These are phyloP conservation scores for Willisornis vidua DNA, from an alignment of 2,113 vertebrate species.

Conservation along the genomic window DNA sequence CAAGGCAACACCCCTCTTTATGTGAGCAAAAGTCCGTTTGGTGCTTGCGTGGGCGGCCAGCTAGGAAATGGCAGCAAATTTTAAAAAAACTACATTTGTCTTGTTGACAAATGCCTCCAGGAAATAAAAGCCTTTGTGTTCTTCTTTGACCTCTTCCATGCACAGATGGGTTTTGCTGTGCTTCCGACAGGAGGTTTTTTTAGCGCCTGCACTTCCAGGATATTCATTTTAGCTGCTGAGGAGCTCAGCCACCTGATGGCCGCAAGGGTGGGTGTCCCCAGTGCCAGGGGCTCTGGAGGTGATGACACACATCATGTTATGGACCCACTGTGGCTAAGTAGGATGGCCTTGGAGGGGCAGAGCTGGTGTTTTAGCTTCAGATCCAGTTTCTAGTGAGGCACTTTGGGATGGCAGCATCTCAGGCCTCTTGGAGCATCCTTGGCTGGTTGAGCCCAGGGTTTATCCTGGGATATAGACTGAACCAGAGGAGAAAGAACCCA, in stretches of 20 bases:
- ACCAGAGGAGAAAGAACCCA: background rate
- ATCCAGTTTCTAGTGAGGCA: background rate
- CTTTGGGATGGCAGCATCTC: background rate
- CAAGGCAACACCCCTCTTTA: background rate
- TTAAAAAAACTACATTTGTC: background rate
- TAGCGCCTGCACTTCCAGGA: background rate
- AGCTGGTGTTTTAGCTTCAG: background rate
- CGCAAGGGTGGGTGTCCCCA: background rate
- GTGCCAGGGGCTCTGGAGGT: background rate
- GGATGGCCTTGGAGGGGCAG: background rate
- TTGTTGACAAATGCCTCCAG: slow-evolving; percentile 30
- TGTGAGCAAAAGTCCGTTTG: background rate
- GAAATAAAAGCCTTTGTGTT: slow-evolving; percentile 49
- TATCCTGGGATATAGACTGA: background rate
- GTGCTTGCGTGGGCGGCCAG: background rate
- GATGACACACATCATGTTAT: accelerated
- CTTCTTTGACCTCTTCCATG: slow-evolving; percentile 36
- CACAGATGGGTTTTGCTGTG: slow-evolving; percentile 12
- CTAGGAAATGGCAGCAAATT: slow-evolving; percentile 16
- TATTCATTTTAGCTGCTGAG: background rate
- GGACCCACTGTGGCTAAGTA: background rate
- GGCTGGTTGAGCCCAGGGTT: background rate
- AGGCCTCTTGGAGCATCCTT: background rate
- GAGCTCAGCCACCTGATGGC: accelerated
- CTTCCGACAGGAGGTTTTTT: background rate